Percentiles rank a stretch among this genome's conserved stretches.
phyloP scores from a whole-genome alignment of 2,113 vertebrate species.

The Onychostoma macrolepis region DNA sequence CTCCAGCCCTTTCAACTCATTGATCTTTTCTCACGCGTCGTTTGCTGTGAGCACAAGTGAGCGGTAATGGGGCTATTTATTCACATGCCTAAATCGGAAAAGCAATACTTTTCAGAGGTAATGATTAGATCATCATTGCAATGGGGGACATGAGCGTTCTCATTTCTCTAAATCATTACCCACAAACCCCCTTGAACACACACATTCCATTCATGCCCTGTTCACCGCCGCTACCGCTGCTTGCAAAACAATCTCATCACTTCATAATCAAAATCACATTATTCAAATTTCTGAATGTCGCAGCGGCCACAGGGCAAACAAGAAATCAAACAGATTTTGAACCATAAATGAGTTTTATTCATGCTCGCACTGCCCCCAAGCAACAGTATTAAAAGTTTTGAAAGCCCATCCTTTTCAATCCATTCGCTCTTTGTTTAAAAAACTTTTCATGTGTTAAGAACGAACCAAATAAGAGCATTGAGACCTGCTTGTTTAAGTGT shows the following conservation, averaged over 20 bases:
- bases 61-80: conserved; percentile 41
- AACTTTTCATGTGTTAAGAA: not conserved
- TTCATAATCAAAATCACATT: conserved; percentile 43
- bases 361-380: not conserved
- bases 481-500: conserved; percentile 21
- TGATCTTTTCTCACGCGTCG: conserved; percentile 8
- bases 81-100: conserved; percentile 37
- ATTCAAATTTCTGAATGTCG: conserved; percentile 34
- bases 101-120: conserved; percentile 39
- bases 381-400: conserved; percentile 25
- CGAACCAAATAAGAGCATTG: conserved; percentile 1
- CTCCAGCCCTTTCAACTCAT: conserved; percentile 21
- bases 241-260: conserved; percentile 35
- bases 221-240: not conserved
- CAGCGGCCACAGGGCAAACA: conserved; percentile 30
- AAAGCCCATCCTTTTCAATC: conserved; percentile 8
- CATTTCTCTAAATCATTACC: conserved; percentile 41
- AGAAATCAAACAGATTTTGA: conserved; percentile 38
- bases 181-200: conserved; percentile 1
- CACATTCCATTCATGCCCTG: conserved; percentile 16
- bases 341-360: conserved; percentile 36
- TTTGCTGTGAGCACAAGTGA: conserved; percentile 44
- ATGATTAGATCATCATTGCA: conserved; percentile 45
- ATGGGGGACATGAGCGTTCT: conserved; percentile 17
- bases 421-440: conserved; percentile 23